Conservation (phyloP, 1,140 invertebrate species). For the Bombus haemorrhoidalis region DNA sequence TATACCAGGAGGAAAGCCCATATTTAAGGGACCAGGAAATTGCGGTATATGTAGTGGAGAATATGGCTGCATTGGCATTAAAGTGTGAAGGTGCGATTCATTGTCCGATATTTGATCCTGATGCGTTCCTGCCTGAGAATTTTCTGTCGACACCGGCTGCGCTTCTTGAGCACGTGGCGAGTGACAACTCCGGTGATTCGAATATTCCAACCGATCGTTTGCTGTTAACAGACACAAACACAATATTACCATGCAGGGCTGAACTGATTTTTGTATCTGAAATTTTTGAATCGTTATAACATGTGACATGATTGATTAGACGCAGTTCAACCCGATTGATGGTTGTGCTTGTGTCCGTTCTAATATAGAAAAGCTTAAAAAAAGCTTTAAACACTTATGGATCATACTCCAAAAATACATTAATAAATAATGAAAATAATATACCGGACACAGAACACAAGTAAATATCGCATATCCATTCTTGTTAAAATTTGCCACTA, state of each 20-base stretch:
- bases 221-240: conserved; percentile 80
- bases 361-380: conserved; percentile 55
- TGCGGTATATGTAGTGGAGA: conserved; percentile 80
- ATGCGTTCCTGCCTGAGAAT: conserved; percentile 55
- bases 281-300: conserved; percentile 25
- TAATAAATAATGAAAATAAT: conserved; percentile 34
- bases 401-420: conserved; percentile 17
- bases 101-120: conserved; percentile 67
- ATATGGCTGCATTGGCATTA: conserved; percentile 80
- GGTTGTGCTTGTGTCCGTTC: conserved; percentile 80
- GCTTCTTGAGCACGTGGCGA: conserved; percentile 67
- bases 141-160: conserved; percentile 60
- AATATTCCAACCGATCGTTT: conserved; percentile 68
- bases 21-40: conserved; percentile 72
- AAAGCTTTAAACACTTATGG: conserved; percentile 25
- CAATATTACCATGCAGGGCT: conserved; percentile 79
- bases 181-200: conserved; percentile 67
- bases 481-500: conserved; percentile 20
- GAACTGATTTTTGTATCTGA: conserved; percentile 70
- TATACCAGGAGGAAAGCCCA: conserved; percentile 62
- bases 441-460: conserved; percentile 78
- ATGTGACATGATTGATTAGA: conserved; percentile 60
- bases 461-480: conserved; percentile 46
- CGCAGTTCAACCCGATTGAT: conserved; percentile 79
- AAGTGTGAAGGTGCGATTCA: conserved; percentile 76